These are phyloP conservation scores for Apodemia duryi DNA, from an alignment of 2,888 invertebrate genomes.

Conservation along the genomic window DNA sequence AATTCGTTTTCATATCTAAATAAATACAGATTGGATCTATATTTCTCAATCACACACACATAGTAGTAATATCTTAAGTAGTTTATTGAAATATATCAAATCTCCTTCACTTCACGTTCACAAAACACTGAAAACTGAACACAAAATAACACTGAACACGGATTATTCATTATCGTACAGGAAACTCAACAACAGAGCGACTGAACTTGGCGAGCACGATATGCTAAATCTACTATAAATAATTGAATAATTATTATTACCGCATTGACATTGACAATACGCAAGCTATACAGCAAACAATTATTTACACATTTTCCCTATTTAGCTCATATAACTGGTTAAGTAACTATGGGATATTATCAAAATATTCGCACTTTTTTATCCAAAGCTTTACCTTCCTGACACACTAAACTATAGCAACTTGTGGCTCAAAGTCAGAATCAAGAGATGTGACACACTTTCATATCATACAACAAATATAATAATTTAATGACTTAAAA, in stretches of 20 bases:
- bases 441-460: not conserved
- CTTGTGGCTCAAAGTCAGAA: not conserved
- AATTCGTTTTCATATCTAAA: not conserved
- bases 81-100: too few species aligned
- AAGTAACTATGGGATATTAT: too few species aligned
- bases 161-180: slow-evolving; percentile 5
- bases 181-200: not conserved
- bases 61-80: too few species aligned
- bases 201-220: not conserved
- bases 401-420: not conserved
- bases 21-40: too few species aligned
- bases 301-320: too few species aligned
- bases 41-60: too few species aligned
- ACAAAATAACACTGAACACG: not conserved
- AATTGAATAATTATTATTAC: not conserved
- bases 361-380: too few species aligned
- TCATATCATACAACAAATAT: not conserved
- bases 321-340: too few species aligned
- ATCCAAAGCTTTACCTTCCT: too few species aligned
- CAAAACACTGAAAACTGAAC: not conserved
- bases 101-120: not conserved
- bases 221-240: not conserved
- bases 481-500: not conserved
- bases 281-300: not conserved
- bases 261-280: not conserved